Base-by-base conservation (phyloP, 2,113 vertebrate genomes). In the Nerophis lumbriciformis region DNA sequence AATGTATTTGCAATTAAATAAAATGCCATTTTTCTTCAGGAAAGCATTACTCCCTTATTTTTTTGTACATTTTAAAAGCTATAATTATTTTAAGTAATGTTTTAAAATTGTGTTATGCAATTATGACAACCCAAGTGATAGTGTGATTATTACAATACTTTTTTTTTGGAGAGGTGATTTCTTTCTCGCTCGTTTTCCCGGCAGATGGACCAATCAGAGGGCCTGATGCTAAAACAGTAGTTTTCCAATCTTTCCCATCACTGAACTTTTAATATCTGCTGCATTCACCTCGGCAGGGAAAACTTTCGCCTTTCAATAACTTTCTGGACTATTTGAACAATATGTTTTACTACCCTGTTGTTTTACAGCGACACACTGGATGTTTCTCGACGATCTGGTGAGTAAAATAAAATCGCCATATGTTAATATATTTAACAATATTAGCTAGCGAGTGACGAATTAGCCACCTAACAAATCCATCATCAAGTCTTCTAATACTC, bases 371-470 rank as follows among this genome's bases (percentile, higher is more conserved):
- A 28, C 89, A 90, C 12, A 80, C 88, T 0, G 94, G 93, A 68
- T 91, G 92, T 75, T 95, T 95, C 35, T 82, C 92, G 48, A 95
- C 91, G 2, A 90, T 95, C 68, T 95, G 94, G 94, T 95, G 80
- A 90, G 91, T 78, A 14, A 39, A 55, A 37, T 5, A 16, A 10
- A n/a, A 4, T 9, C 5, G 36, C 13, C 53, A 10, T 56, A 5
- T 45, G 5, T 45, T 45, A 3, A 12, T 45, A 21, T 54, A 8
- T 16, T 6, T n/a, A 16, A 10, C 5, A 39, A 15, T n/a, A 13
- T 39, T 38, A 38, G 38, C 16, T 21, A 44, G 16, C 55, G 13
- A 21, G 19, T 15, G 37, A 11, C 19, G 10, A 51, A 16, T 11
- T 21, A 9, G 19, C 12, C 6, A 11, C 10, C 37, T 44, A 10